phyloP scores from a whole-genome alignment of 2,888 invertebrate species.

The Pyralis farinalis region DNA sequence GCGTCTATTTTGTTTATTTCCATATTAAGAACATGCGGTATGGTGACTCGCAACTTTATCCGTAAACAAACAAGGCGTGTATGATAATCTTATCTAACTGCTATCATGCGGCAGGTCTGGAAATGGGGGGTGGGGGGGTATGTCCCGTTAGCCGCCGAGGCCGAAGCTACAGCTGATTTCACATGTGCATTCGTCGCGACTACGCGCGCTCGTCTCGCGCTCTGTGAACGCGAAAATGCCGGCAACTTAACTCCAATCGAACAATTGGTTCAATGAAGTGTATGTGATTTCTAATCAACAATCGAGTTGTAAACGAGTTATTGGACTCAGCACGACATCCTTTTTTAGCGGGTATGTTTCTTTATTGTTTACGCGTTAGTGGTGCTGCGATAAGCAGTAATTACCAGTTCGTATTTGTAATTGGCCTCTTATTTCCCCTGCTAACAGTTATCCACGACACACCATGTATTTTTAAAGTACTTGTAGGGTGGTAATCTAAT shows the following conservation, averaged over 20 bases:
- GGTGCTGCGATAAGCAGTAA: conserved; percentile 1
- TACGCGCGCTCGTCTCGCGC: conserved; percentile 47
- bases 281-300: conserved; percentile 34
- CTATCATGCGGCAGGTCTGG: conserved; percentile 36
- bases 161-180: conserved; percentile 71
- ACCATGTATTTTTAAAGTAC: too few species aligned
- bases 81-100: conserved; percentile 48
- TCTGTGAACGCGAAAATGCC: conserved; percentile 45
- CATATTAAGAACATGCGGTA: conserved; percentile 16
- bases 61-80: conserved; percentile 49
- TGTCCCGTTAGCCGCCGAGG: conserved; percentile 40
- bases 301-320: conserved; percentile 20
- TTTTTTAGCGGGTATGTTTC: conserved; percentile 41
- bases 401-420: conserved; percentile 2
- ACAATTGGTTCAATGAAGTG: conserved; percentile 36
- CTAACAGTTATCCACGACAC: too few species aligned
- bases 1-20: conserved; percentile 8
- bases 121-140: conserved; percentile 27
- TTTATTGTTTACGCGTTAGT: neutral
- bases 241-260: conserved; percentile 39
- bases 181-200: conserved; percentile 55
- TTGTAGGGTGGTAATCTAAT: too few species aligned
- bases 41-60: conserved; percentile 29
- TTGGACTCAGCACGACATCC: conserved; percentile 21
- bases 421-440: too few species aligned